A percentile compares a stretch with the other conserved stretches of the same genome.
Conservation (phyloP, 2,113 vertebrate genomes). For the Lucifuga dentata region DNA sequence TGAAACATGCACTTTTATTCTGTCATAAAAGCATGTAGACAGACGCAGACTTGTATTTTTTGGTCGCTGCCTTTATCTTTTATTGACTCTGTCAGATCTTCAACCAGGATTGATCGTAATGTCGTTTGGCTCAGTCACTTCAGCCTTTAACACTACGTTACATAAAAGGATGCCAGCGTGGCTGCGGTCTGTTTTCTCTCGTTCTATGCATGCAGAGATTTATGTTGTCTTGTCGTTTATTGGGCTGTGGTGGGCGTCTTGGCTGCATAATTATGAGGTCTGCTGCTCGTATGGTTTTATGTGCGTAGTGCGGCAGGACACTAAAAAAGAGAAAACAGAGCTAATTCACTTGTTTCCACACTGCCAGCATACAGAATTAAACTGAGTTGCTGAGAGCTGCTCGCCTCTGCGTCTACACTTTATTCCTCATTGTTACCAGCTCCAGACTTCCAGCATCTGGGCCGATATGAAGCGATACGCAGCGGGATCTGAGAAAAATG, state of each 20-base stretch:
- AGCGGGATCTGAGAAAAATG: no score
- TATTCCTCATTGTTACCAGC: slow-evolving; percentile 4
- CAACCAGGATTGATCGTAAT: not conserved
- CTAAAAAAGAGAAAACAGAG: slow-evolving; percentile 67
- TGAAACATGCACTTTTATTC: no score
- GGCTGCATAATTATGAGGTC: slow-evolving; percentile 71
- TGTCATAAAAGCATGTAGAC: slow-evolving; percentile 10
- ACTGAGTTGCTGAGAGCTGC: slow-evolving; percentile 12
- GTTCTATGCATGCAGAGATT: slow-evolving; percentile 55
- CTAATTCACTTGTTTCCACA: slow-evolving; percentile 54
- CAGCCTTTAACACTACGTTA: slow-evolving; percentile 23
- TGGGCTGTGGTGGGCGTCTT: slow-evolving; percentile 50
- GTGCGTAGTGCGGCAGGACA: slow-evolving; percentile 51
- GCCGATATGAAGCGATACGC: no score
- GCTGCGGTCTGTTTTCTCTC: slow-evolving; percentile 62
- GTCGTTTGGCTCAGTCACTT: not conserved
- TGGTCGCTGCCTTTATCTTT: slow-evolving; percentile 28
- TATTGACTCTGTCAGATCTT: slow-evolving; percentile 20
- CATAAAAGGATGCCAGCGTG: slow-evolving; percentile 32
- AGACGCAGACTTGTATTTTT: not conserved
- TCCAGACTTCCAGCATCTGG: no score
- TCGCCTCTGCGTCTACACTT: slow-evolving; percentile 28
- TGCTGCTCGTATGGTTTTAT: slow-evolving; percentile 68
- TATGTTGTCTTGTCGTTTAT: slow-evolving; percentile 62
- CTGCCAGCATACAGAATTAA: slow-evolving; percentile 38